Evolutionary conservation across 1,140 invertebrate species (phyloP), one percentile per base, ranked within the genome.

Genomic region (Cephus cinctus): DNA sequence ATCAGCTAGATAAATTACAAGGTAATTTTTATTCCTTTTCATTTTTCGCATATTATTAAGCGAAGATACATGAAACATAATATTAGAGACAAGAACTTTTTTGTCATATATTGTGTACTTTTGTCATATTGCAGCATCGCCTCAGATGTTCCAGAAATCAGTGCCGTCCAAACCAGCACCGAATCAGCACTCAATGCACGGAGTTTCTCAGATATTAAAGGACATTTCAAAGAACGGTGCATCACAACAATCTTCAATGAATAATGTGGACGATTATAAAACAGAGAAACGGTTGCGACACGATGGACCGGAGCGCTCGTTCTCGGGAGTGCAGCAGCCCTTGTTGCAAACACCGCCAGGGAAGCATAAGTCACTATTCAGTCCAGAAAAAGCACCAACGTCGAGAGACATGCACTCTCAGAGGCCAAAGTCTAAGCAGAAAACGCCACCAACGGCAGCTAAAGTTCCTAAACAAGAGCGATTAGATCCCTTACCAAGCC

Each of bases 381-480:
- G 80, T 36, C 81, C 81, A 0, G 78, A 80, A 43, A 78, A 78
- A 57, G 58, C 67, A 8, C 56, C 67, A 30, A 49, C 63, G 63
- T 11, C 50, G 44, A 40, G 57, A 66, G 22, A 51, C 23, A 34
- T 50, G 9, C 55, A 64, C 35, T 53, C 50, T 18, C 63, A 67
- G 25, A 57, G 52, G 38, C 52, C 60, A 31, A 72, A 70, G 32
- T 61, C 59, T 14, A 71, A 69, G 22, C 63, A 62, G 19, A 74
- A 70, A 43, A 69, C 64, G 4, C 63, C 68, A 6, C 67, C 65
- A 0, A 50, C 25, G 34, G 54, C 50, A n/a, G 41, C 55, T 8
- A 63, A 63, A 59, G 50, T 50, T 46, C 40, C 61, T 32, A 66
- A 63, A 23, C 64, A 63, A 34, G 57, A 65, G 20, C 59, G 51